Base-by-base conservation (phyloP, 92 coral and sea anemone species). In the Anthopleura xanthogrammica region DNA sequence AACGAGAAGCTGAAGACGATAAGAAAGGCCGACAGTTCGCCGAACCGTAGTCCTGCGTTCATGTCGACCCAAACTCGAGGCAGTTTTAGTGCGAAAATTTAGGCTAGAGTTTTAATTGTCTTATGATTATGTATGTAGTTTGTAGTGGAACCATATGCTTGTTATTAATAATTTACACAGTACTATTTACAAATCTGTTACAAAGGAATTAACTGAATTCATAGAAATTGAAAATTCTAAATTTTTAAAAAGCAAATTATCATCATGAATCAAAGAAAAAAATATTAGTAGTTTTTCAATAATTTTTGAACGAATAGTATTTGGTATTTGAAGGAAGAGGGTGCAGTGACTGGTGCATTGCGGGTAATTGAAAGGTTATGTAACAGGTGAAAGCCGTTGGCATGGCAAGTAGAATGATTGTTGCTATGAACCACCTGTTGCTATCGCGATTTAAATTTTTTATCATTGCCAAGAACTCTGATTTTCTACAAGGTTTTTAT, bases 281-380 rank as follows among this genome's bases (percentile, higher is more conserved):
- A 8, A 24, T 10, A 24, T 23, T 68, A 24, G 41, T 36, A 68
- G 7, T 29, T 68, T 2, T 11, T 23, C 7, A 36, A 17, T 2
- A 50, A 60, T 7, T 0, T 62, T 62, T 23, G 4, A 20, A 68
- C 74, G 40, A 23, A 9, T 0, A 12, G 6, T 42, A 24, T 24
- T 23, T 68, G 36, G 83, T 23, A 17, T 23, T 0, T 13, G 40
- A 64, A 64, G 71, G 70, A 3, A 62, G 73, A 46, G 14, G 5
- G 19, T 16, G 19, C 17, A 81, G 60, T 41, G 72, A 80, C 89
- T 52, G 89, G 89, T 86, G 89, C 85, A 86, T 73, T 39, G 85
- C 89, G 89, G 88, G 88, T 86, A 86, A 86, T 75, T 39, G 19
- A 8, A 80, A 71, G 70, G 80, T 64, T 60, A 83, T 77, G 86